Conservation (phyloP, 1,140 invertebrate genomes). For the Pararge aegeria region DNA sequence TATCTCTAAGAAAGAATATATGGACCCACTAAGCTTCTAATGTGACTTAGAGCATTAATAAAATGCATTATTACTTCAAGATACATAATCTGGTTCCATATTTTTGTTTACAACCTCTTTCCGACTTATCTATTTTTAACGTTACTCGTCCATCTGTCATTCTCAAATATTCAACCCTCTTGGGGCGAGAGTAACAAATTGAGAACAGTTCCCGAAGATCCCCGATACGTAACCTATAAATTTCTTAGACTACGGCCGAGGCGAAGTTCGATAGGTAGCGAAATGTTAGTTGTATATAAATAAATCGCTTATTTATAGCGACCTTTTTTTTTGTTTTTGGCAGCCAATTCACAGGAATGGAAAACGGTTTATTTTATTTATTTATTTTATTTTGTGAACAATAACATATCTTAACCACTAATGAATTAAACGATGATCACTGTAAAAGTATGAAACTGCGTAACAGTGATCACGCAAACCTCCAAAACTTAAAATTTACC, state of each 20-base stretch:
- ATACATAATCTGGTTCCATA: too few species aligned
- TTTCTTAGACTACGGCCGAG: constrained; percentile 20
- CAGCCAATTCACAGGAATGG: not conserved
- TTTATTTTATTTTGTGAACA: too few species aligned
- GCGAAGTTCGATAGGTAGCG: constrained; percentile 17
- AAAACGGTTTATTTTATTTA: not conserved
- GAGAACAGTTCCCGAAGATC: constrained; percentile 25
- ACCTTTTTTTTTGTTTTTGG: not conserved
- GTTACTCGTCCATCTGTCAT: constrained; percentile 24
- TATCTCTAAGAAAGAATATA: too few species aligned
- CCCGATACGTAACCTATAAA: constrained; percentile 30
- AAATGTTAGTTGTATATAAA: constrained; percentile 14
- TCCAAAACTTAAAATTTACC: too few species aligned
- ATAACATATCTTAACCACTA: too few species aligned
- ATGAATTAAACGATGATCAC: too few species aligned
- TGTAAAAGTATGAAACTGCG: too few species aligned
- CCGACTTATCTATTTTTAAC: constrained; percentile 1
- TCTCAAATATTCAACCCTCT: constrained; percentile 33
- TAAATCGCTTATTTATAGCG: constrained; percentile 19
- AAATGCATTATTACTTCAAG: too few species aligned
- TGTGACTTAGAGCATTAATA: too few species aligned
- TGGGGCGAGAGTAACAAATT: constrained; percentile 26
- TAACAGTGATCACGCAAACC: too few species aligned
- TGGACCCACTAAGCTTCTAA: too few species aligned
- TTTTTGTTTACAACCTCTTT: too few species aligned